Conservation (phyloP, 1,140 invertebrate species). For the Ladona fulva region DNA sequence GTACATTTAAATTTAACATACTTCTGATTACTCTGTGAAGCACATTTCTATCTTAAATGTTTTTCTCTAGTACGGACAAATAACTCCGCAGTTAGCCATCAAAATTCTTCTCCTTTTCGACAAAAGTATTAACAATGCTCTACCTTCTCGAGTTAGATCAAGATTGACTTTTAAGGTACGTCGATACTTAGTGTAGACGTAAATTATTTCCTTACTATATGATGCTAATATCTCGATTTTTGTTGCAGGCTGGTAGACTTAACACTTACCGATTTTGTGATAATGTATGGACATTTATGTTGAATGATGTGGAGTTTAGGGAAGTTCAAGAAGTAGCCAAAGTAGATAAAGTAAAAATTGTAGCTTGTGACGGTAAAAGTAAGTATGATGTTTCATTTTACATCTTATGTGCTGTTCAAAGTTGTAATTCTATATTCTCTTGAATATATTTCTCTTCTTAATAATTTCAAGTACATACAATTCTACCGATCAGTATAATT, state of each 20-base stretch:
- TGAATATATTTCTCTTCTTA: no score
- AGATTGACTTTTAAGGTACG: constrained; percentile 81
- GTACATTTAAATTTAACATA: constrained; percentile 34
- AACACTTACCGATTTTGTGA: constrained; percentile 99
- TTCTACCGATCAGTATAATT: no score
- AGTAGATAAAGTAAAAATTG: constrained; percentile 98
- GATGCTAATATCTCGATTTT: constrained; percentile 18
- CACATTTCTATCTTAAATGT: constrained; percentile 16
- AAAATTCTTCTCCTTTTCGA: constrained; percentile 95
- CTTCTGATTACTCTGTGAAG: background rate
- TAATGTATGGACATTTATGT: constrained; percentile 99
- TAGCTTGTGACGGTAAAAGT: constrained; percentile 98
- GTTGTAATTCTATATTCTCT: no score
- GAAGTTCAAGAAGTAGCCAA: constrained; percentile 91
- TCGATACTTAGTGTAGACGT: background rate
- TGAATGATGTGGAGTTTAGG: constrained; percentile 96
- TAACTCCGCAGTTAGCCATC: constrained; percentile 81
- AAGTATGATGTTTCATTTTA: constrained; percentile 31
- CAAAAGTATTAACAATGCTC: constrained; percentile 88
- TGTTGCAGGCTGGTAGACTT: constrained; percentile 76
- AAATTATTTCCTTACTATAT: background rate
- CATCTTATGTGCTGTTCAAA: no score
- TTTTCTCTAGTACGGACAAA: constrained; percentile 83
- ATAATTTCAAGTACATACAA: no score
- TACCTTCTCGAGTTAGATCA: constrained; percentile 87